Evolutionary conservation across 2,113 vertebrate species (phyloP).

Genomic region (Australoheros scitulus): DNA sequence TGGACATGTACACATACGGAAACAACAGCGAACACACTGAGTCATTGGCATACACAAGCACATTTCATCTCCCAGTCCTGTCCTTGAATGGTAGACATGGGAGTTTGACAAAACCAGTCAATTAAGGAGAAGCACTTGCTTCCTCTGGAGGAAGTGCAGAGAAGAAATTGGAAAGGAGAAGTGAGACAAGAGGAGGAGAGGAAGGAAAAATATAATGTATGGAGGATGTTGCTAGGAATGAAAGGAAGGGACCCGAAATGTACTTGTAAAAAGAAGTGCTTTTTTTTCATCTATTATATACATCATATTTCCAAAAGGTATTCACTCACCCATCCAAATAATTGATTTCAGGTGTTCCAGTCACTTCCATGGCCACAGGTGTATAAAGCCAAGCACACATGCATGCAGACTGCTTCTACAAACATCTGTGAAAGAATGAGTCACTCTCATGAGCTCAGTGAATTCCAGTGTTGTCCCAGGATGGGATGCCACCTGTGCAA

Average conservation of each 20-base stretch:
- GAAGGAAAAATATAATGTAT: constrained; percentile 4
- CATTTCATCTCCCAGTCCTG: constrained; percentile 8
- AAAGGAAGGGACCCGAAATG: neutral
- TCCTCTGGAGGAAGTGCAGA: constrained; percentile 26
- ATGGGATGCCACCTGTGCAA: no score
- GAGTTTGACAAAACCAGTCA: constrained; percentile 62
- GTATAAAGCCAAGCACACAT: no score
- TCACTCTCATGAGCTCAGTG: no score
- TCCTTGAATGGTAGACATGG: constrained; percentile 34
- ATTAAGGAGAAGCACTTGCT: constrained; percentile 51
- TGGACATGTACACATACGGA: neutral
- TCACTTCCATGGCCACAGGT: no score
- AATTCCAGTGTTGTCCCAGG: no score
- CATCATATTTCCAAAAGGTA: no score
- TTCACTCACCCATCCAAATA: no score
- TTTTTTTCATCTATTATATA: no score
- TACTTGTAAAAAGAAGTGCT: neutral
- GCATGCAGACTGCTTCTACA: no score
- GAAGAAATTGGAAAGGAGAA: constrained; percentile 25
- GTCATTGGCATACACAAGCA: neutral
- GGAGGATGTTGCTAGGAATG: neutral
- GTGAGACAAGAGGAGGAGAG: constrained; percentile 20
- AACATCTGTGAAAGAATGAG: no score
- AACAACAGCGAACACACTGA: constrained; percentile 12
- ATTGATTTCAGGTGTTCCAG: no score